Conservation (phyloP, 2,797 vertebrate genomes). For the Melanotaenia boesemani region DNA sequence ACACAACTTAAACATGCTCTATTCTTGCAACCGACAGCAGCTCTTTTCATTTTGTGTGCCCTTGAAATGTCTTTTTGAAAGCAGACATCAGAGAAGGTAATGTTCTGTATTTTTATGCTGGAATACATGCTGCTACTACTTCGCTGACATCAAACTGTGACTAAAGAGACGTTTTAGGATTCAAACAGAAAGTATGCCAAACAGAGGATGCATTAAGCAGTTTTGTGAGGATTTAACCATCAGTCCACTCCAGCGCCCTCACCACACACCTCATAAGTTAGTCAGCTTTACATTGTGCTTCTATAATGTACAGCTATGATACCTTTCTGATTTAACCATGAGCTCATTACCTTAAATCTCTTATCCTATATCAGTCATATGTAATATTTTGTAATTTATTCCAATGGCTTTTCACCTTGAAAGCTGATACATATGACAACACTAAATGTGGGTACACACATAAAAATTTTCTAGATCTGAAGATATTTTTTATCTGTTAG, state of each 20-base stretch:
- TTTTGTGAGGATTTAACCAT: constrained; percentile 1
- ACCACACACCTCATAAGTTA: neutral
- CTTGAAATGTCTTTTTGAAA: constrained; percentile 4
- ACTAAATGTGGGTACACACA: neutral
- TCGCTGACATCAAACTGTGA: constrained; percentile 1
- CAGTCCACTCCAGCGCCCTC: neutral
- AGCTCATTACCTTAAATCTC: constrained; percentile 8
- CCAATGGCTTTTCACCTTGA: neutral
- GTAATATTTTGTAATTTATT: neutral
- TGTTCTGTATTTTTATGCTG: neutral
- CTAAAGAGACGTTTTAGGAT: neutral
- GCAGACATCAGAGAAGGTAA: constrained; percentile 9
- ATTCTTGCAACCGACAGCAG: neutral
- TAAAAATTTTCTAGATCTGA: too few species aligned
- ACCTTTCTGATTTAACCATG: neutral
- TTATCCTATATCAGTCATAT: neutral
- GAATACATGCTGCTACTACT: neutral
- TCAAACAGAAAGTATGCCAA: neutral
- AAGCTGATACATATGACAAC: neutral
- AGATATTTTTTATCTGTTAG: too few species aligned
- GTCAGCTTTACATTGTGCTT: neutral
- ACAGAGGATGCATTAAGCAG: constrained; percentile 6
- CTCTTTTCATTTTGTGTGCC: neutral
- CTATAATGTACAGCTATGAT: neutral
- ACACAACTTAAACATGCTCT: constrained; percentile 1